Conservation (phyloP, 2,113 vertebrate genomes). For the Gadus chalcogrammus region DNA sequence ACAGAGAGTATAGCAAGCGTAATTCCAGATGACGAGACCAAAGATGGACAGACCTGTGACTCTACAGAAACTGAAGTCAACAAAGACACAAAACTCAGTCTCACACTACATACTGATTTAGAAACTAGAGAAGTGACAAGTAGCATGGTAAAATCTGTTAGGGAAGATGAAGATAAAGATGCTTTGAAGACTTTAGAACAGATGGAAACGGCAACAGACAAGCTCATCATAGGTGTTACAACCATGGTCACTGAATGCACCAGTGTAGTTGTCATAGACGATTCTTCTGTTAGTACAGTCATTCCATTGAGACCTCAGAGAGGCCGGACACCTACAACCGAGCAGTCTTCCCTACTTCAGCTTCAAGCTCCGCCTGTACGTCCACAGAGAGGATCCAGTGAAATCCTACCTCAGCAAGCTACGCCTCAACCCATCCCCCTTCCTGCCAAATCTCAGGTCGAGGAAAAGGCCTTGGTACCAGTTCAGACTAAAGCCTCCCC, state of each 20-base stretch:
- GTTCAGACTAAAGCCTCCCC: constrained; percentile 13
- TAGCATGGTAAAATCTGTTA: not conserved
- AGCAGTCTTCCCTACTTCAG: constrained; percentile 42
- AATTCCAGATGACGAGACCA: constrained; percentile 10
- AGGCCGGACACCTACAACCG: constrained; percentile 46
- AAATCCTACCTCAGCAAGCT: constrained; percentile 39
- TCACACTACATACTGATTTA: constrained; percentile 26
- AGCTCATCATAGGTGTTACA: constrained; percentile 26
- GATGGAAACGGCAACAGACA: constrained; percentile 21
- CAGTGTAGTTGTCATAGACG: constrained; percentile 23
- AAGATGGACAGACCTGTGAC: constrained; percentile 6
- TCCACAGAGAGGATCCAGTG: constrained; percentile 43
- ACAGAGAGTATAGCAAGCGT: constrained; percentile 24
- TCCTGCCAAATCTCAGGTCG: constrained; percentile 25
- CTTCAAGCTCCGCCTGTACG: constrained; percentile 40
- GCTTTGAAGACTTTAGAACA: constrained; percentile 24
- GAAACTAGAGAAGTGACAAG: constrained; percentile 25
- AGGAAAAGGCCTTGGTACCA: constrained; percentile 21
- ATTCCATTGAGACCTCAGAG: constrained; percentile 62
- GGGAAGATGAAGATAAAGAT: constrained; percentile 8
- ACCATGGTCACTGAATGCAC: constrained; percentile 33
- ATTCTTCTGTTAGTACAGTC: constrained; percentile 27
- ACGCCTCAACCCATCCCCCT: constrained; percentile 11
- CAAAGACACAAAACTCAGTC: constrained; percentile 11
- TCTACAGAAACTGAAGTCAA: constrained; percentile 4